Evolutionary conservation across 2,888 invertebrate species (phyloP).

Genomic region (Drosophila vallismaia): DNA sequence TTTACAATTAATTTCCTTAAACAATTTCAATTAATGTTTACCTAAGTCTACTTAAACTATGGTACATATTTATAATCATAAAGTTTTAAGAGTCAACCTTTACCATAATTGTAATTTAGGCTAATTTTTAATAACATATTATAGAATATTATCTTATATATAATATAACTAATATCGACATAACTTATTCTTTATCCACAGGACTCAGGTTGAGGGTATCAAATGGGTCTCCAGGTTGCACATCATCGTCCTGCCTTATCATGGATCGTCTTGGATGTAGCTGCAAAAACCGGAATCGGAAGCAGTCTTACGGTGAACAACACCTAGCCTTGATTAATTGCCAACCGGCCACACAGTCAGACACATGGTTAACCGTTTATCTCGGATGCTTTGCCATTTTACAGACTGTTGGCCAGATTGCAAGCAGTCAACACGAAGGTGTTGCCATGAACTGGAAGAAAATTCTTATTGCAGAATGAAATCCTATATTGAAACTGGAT

Average conservation of each 20-base stretch:
- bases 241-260: neutral
- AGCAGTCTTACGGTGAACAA: conserved; percentile 24
- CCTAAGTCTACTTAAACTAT: too few relatives aligned
- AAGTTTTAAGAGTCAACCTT: too few relatives aligned
- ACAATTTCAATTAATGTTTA: too few relatives aligned
- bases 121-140: too few relatives aligned
- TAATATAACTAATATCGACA: too few relatives aligned
- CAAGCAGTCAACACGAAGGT: conserved; percentile 16
- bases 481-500: neutral
- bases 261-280: conserved; percentile 5
- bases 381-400: conserved; percentile 35
- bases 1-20: too few relatives aligned
- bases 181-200: too few relatives aligned
- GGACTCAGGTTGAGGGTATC: too few relatives aligned
- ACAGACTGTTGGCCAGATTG: conserved; percentile 32
- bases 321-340: conserved; percentile 38
- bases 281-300: conserved; percentile 40
- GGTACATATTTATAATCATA: too few relatives aligned
- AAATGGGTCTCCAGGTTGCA: too few relatives aligned
- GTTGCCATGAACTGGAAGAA: conserved; percentile 2
- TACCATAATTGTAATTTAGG: too few relatives aligned
- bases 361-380: conserved; percentile 37
- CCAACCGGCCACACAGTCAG: conserved; percentile 38
- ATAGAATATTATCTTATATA: too few relatives aligned
- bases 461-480: neutral